Base-by-base conservation (phyloP, 1,140 invertebrate genomes). In the Brachionus rotundiformis region DNA sequence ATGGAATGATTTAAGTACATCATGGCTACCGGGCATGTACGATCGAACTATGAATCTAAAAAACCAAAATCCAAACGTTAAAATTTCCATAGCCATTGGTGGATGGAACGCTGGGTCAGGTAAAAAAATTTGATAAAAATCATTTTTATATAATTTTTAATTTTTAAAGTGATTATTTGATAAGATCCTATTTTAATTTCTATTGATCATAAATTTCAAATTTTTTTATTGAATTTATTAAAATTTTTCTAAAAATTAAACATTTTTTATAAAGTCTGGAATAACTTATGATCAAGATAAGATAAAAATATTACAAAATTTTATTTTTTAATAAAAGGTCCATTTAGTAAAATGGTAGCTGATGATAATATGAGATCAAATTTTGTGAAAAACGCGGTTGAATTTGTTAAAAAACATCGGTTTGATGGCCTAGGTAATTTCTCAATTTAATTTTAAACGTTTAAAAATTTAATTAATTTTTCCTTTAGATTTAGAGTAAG, bases 371-470 rank as follows among this genome's bases (percentile, higher is more conserved):
- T 59, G 19, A 65, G 76, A 71, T 39, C 13, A 61, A 61, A 31
- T 19, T 83, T 83, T 63, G 63, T 81, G 10, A 23, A 75, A 16
- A 79, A 83, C 31, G 76, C 82, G 13, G 61, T 83, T 23, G 77
- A 82, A 8, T 85, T 83, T 68, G 36, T 85, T 0, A 89, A 91
- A 10, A 89, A 90, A 71, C 89, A 94, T 83, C 11, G 36, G 23
- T 82, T 82, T 61, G 81, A 82, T 19, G 81, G 81, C 23, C 49
- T 81, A 31, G 79, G 54, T 82, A 81, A 25, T n/a, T 92, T 92
- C 86, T 97, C 95, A 95, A 95, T 97, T 86, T 98, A 97, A 89
- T 95, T 95, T 0, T 92, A 94, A 0, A 92, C 93, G 59, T 95
- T 98, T 87, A 92, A 91, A 82, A 91, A 93, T 83, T 94, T 95